A percentile compares a stretch with the other conserved stretches of the same genome.
These are phyloP conservation scores for Misgurnus anguillicaudatus DNA, from an alignment of 2,113 vertebrate species.

Conservation along the genomic window DNA sequence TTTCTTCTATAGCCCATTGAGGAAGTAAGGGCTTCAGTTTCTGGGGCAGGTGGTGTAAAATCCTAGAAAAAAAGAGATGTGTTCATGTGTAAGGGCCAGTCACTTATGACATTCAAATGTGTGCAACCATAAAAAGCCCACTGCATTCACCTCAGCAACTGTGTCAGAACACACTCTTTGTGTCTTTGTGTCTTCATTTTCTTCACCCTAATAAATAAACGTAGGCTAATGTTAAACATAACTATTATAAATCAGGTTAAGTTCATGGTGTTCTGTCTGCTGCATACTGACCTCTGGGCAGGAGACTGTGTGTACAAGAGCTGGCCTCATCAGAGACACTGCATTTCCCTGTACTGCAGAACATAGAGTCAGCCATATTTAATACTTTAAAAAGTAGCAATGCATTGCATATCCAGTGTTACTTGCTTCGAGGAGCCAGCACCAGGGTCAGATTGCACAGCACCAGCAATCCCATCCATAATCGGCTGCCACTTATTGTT, in stretches of 20 bases:
- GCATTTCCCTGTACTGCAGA: neutral
- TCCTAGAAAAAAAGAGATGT: too few species aligned
- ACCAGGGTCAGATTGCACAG: neutral
- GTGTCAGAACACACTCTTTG: neutral
- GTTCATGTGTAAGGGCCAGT: too few species aligned
- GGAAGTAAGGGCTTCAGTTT: too few species aligned
- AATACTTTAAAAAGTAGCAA: neutral
- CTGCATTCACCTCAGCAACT: too few species aligned
- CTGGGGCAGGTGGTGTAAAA: too few species aligned
- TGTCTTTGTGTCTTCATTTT: neutral
- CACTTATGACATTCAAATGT: too few species aligned
- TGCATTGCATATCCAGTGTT: neutral
- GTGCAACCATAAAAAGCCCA: too few species aligned
- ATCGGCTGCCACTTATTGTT: neutral
- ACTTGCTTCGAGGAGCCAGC: neutral
- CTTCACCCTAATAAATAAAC: neutral
- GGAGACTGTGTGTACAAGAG: neutral
- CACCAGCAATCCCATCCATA: neutral
- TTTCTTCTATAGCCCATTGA: too few species aligned
- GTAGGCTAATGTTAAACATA: neutral
- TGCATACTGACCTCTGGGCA: neutral
- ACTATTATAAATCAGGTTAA: neutral
- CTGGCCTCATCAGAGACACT: neutral
- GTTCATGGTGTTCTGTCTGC: neutral
- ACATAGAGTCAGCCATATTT: neutral